These are phyloP conservation scores for Aelia acuminata DNA, from an alignment of 2,888 invertebrate species.

Conservation along the genomic window DNA sequence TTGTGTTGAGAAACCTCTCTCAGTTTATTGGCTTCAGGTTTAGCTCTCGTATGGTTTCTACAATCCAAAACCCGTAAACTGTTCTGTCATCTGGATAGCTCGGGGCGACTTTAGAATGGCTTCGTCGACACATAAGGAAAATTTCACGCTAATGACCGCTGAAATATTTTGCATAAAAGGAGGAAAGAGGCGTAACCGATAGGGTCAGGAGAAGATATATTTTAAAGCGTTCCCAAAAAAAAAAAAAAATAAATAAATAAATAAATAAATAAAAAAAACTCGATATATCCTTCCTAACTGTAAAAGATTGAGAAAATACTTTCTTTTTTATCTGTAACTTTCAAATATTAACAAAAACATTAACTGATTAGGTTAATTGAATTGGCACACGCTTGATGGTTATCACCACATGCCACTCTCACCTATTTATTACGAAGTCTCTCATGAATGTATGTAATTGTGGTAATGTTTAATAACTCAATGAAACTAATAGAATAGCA, in stretches of 20 bases:
- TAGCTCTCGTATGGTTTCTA: not conserved
- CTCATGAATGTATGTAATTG: not conserved
- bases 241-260: too few species aligned
- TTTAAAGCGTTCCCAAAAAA: too few species aligned
- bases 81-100: not conserved
- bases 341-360: constrained; percentile 3
- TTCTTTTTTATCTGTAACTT: not conserved
- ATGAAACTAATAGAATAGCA: too few species aligned
- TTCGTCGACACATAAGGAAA: not conserved
- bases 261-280: too few species aligned
- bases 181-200: too few species aligned
- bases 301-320: too few species aligned
- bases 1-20: constrained; percentile 13
- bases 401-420: not conserved
- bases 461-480: too few species aligned
- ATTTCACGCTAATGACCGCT: not conserved
- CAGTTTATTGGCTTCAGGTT: not conserved
- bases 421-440: not conserved
- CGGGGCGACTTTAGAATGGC: not conserved
- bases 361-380: not conserved
- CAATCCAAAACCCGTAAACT: not conserved
- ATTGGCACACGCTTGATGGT: not conserved
- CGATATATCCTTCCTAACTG: too few species aligned
- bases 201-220: too few species aligned
- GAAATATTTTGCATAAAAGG: not conserved